Conservation (phyloP, 1,140 invertebrate species). For the Drosophila chauvacae region DNA sequence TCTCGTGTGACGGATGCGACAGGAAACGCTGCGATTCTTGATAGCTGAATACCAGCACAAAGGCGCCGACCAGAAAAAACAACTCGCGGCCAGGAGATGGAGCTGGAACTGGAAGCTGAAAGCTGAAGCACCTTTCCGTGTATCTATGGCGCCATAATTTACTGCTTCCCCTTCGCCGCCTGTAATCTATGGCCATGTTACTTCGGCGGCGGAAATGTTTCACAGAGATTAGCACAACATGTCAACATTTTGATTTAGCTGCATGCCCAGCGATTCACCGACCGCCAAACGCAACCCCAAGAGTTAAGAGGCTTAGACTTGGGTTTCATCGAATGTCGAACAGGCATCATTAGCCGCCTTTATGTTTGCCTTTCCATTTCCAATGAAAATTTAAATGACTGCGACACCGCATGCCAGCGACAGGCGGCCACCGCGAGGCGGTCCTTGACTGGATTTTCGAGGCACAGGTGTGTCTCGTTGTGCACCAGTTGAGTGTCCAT, state of each 20-base stretch:
- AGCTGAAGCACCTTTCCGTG: conserved; percentile 52
- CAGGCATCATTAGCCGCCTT: conserved; percentile 37
- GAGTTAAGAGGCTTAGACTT: conserved; percentile 17
- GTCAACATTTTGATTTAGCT: conserved; percentile 71
- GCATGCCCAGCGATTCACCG: conserved; percentile 19
- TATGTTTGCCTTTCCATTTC: conserved; percentile 61
- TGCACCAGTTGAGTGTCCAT: conserved; percentile 60
- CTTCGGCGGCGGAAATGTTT: conserved; percentile 68
- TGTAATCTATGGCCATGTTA: conserved; percentile 53
- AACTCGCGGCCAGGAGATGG: conserved; percentile 12
- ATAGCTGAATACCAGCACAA: conserved; percentile 49
- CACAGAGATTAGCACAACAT: conserved; percentile 78
- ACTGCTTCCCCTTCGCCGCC: conserved; percentile 46
- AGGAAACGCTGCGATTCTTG: conserved; percentile 73
- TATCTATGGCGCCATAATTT: conserved; percentile 64
- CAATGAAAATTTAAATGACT: conserved; percentile 78
- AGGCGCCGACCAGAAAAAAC: conserved; percentile 26
- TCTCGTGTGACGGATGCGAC: conserved; percentile 76
- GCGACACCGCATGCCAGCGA: conserved; percentile 53
- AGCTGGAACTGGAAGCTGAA: conserved; percentile 12
- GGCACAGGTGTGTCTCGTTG: conserved; percentile 60
- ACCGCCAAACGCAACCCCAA: not conserved
- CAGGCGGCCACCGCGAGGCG: conserved; percentile 58
- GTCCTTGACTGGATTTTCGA: conserved; percentile 70
- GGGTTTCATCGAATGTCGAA: conserved; percentile 10